Conservation (phyloP, 2,888 invertebrate species). For the Drosophila subsilvestris region DNA sequence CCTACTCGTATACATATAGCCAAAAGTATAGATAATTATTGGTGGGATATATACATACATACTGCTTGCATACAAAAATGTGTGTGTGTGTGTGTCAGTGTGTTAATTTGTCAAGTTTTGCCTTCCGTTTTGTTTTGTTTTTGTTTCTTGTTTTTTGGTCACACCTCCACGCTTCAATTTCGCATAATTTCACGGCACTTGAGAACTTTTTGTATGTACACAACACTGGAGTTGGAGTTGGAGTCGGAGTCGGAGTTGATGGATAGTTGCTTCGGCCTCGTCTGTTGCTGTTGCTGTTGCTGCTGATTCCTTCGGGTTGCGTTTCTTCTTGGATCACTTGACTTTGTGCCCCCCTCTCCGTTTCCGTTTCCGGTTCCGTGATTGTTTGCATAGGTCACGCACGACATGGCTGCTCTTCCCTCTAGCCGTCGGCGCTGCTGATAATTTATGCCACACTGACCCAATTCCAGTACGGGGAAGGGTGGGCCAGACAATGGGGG, state of each 20-base stretch:
- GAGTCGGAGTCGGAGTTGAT: neutral
- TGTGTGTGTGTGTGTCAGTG: too few relatives aligned
- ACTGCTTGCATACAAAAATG: too few relatives aligned
- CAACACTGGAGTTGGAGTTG: slow-evolving; percentile 3
- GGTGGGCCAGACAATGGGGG: neutral
- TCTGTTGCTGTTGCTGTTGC: slow-evolving; percentile 18
- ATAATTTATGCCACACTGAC: slow-evolving; percentile 56
- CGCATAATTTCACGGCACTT: slow-evolving; percentile 1
- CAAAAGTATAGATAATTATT: too few relatives aligned
- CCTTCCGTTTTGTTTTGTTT: too few relatives aligned
- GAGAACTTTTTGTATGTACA: slow-evolving; percentile 4
- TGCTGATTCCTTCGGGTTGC: too few relatives aligned
- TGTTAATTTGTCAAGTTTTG: too few relatives aligned
- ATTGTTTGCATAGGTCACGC: slow-evolving; percentile 56
- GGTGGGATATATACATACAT: too few relatives aligned
- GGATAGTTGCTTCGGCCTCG: too few relatives aligned
- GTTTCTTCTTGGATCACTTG: neutral
- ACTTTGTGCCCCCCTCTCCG: slow-evolving; percentile 13
- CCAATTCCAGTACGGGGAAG: slow-evolving; percentile 42
- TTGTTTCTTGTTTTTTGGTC: too few relatives aligned
- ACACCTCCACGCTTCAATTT: too few relatives aligned
- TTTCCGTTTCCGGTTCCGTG: slow-evolving; percentile 36
- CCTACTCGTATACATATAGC: too few relatives aligned
- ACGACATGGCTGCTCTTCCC: slow-evolving; percentile 1
- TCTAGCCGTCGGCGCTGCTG: slow-evolving; percentile 3